Percentiles rank a stretch among this genome's conserved stretches.
Evolutionary conservation across 92 coral and sea anemone genomes (phyloP).

Genomic region (Scolanthus callimorphus): DNA sequence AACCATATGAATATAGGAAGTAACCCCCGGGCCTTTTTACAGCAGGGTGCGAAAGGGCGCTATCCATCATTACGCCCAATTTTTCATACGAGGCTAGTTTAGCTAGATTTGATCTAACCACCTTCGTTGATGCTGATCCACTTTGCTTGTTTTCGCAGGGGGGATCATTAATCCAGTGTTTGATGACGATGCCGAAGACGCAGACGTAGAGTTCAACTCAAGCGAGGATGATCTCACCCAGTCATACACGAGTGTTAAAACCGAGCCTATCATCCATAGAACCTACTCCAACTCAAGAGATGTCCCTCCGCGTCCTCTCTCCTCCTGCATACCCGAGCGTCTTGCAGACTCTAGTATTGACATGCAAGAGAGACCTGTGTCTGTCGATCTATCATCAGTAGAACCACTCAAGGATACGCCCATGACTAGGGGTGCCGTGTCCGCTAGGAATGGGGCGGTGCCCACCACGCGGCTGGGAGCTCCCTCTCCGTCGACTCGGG

Average conservation of each 20-base stretch:
- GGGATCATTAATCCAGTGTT: constrained; percentile 79
- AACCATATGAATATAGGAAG: too few species aligned
- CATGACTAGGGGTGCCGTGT: background rate
- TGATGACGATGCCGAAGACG: constrained; percentile 29
- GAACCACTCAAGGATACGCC: background rate
- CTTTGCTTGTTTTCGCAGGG: too few species aligned
- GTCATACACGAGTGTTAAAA: constrained; percentile 7
- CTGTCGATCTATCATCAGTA: constrained; percentile 19
- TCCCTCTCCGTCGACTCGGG: constrained; percentile 70
- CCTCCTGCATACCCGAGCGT: constrained; percentile 10
- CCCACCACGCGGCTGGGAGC: constrained; percentile 36
- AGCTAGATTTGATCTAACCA: too few species aligned
- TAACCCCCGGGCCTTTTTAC: too few species aligned
- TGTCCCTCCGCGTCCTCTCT: constrained; percentile 3
- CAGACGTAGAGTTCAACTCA: background rate
- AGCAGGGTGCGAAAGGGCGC: too few species aligned
- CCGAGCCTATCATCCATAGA: constrained; percentile 14
- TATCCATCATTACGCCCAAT: too few species aligned
- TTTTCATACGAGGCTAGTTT: too few species aligned
- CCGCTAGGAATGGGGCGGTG: background rate
- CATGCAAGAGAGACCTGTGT: constrained; percentile 22
- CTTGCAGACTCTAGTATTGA: background rate
- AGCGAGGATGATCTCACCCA: constrained; percentile 1
- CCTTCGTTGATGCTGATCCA: too few species aligned
- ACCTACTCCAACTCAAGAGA: constrained; percentile 2